Evolutionary conservation across 2,888 invertebrate genomes (phyloP).

Genomic region (Drosophila incognita): DNA sequence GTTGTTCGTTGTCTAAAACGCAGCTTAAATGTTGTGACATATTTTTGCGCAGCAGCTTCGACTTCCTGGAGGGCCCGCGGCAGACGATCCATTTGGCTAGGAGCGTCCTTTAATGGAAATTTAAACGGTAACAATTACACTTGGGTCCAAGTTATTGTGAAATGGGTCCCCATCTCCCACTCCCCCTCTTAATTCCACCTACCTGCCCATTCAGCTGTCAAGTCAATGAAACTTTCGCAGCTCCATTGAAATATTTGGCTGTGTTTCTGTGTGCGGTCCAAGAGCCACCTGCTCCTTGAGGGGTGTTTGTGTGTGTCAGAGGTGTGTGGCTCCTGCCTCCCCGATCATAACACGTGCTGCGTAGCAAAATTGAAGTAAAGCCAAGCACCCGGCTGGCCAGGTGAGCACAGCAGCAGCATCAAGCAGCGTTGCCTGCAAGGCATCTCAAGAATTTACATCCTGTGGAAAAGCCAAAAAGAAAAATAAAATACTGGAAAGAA

Average conservation of each 20-base stretch:
- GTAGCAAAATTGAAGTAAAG: slow-evolving; percentile 42
- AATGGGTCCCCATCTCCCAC: not conserved
- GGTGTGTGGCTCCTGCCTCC: not conserved
- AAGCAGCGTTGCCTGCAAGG: slow-evolving; percentile 37
- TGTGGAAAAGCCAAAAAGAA: slow-evolving; percentile 14
- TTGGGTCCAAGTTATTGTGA: slow-evolving; percentile 56
- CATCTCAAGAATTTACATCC: slow-evolving; percentile 64
- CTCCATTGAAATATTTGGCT: slow-evolving; percentile 65
- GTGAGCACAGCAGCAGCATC: slow-evolving; percentile 6
- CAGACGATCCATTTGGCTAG: slow-evolving; percentile 44
- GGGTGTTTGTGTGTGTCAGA: not conserved
- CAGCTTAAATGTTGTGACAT: slow-evolving; percentile 76
- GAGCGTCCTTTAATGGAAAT: slow-evolving; percentile 73
- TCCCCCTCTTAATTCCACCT: not conserved
- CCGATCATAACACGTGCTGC: slow-evolving; percentile 55
- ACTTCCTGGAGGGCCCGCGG: slow-evolving; percentile 34
- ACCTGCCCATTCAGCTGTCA: slow-evolving; percentile 57
- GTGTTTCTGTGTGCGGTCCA: slow-evolving; percentile 34
- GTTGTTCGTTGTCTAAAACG: slow-evolving; percentile 46
- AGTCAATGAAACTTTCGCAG: slow-evolving; percentile 71
- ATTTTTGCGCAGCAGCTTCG: slow-evolving; percentile 49
- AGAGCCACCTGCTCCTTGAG: slow-evolving; percentile 48
- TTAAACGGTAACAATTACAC: slow-evolving; percentile 79
- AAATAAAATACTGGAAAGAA: not conserved
- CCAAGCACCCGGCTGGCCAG: slow-evolving; percentile 25